Conservation (phyloP, 1,140 invertebrate genomes). For the Episyrphus balteatus region DNA sequence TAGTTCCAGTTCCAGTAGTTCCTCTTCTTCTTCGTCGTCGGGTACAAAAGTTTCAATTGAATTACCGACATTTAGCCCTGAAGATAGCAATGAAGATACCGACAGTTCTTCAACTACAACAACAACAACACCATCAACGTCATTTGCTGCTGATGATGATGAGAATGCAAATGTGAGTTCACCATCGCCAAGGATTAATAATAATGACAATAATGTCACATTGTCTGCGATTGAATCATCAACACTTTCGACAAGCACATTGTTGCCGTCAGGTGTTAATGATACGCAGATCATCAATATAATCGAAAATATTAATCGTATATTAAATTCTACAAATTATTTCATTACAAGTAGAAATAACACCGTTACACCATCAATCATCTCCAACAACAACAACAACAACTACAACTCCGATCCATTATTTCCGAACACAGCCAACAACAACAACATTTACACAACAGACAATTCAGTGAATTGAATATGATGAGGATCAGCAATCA, state of each 20-base stretch:
- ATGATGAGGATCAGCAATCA: too few species aligned
- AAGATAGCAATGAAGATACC: slow-evolving; percentile 27
- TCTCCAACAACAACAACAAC: slow-evolving; percentile 13
- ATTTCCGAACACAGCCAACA: background rate
- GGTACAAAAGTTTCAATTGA: slow-evolving; percentile 36
- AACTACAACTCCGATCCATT: slow-evolving; percentile 2
- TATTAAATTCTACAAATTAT: slow-evolving; percentile 37
- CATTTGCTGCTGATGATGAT: background rate
- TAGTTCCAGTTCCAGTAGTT: slow-evolving; percentile 3
- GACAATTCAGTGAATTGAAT: background rate
- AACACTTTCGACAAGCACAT: too few species aligned
- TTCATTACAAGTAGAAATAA: slow-evolving; percentile 37
- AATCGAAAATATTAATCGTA: slow-evolving; percentile 32
- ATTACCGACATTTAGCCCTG: slow-evolving; percentile 41
- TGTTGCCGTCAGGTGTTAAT: slow-evolving; percentile 15
- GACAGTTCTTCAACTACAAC: slow-evolving; percentile 7
- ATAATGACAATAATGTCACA: too few species aligned
- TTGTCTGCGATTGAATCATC: too few species aligned
- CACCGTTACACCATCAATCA: slow-evolving; percentile 18
- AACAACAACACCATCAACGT: slow-evolving; percentile 2
- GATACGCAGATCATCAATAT: slow-evolving; percentile 29
- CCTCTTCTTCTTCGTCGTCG: slow-evolving; percentile 5
- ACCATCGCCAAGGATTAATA: background rate
- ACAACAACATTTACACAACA: slow-evolving; percentile 8
- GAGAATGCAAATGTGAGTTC: slow-evolving; percentile 11